Evolutionary conservation across 2,797 vertebrate species (phyloP), one percentile per base, ranked within the genome.

Genomic region (Sebastes ruberrimus): DNA sequence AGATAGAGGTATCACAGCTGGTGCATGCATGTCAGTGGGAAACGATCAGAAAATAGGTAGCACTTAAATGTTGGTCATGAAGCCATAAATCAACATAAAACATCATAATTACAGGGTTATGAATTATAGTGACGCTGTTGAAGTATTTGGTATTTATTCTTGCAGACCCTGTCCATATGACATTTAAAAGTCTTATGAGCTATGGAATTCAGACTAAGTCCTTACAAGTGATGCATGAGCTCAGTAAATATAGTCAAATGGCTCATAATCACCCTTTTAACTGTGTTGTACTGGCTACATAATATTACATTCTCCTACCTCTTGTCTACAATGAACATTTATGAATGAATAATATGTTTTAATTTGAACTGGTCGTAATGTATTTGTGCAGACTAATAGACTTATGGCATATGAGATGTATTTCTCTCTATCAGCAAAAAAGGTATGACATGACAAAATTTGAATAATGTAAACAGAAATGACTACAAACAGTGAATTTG

Each of bases 1-100:
- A 89, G 84, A 91, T 76, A 82, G 65, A 82, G 65, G 81, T 84
- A 76, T 79, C 81, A 81, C 53, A 71, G 88, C 67, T 27, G 28
- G 6, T 55, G 13, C 23, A 63, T 35, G 32, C 20, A 56, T 23
- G n/a, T 25, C 1, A 25, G 2, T 22, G 22, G 8, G 10, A 27
- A 33, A 3, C 28, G n/a, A 69, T 52, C 16, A 20, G 42, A 61
- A 60, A 67, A 72, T 10, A 56, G 35, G 14, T 4, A 55, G 61
- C 9, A 23, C 38, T 76, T 59, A 28, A 52, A 57, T 25, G 25
- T 52, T 60, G 16, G 8, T 52, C 33, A 25, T 64, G 22, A 23
- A 59, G 30, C 13, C 27, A 14, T 60, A 57, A 38, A 66, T 62
- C 6, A 33, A 38, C 7, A 6, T 11, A 42, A 35, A 16, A 57